These are phyloP conservation scores for Xyrichtys novacula DNA, from an alignment of 2,797 vertebrate species.

Conservation along the genomic window DNA sequence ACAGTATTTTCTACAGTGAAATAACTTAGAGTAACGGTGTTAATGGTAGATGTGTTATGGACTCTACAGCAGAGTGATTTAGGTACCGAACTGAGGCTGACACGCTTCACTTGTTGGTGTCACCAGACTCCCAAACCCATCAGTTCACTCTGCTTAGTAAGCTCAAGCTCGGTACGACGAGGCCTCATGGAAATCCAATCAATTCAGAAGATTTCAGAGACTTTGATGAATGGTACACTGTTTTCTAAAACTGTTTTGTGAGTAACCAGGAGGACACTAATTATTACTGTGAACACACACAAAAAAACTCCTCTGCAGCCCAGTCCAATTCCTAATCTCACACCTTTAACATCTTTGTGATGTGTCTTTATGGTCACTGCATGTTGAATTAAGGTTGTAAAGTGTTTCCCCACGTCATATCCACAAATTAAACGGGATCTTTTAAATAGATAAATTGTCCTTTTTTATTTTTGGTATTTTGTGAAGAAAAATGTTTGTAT, in stretches of 20 bases:
- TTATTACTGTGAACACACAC: conserved; percentile 81
- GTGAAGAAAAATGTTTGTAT: neutral
- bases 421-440: conserved; percentile 81
- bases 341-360: conserved; percentile 72
- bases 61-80: conserved; percentile 33
- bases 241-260: conserved; percentile 44
- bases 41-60: conserved; percentile 48
- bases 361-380: conserved; percentile 80
- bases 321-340: conserved; percentile 45
- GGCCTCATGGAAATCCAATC: conserved; percentile 14
- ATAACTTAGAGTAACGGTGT: conserved; percentile 47
- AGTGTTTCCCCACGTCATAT: conserved; percentile 79
- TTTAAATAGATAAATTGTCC: conserved; percentile 57
- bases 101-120: conserved; percentile 35
- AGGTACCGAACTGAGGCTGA: conserved; percentile 53
- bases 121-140: conserved; percentile 13
- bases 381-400: conserved; percentile 83
- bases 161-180: conserved; percentile 57
- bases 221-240: conserved; percentile 33
- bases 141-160: conserved; percentile 13
- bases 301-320: conserved; percentile 54
- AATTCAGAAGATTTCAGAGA: conserved; percentile 6
- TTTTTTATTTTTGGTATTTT: conserved; percentile 21
- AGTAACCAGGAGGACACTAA: conserved; percentile 56
- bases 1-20: conserved; percentile 67